phyloP scores from a whole-genome alignment of 2,113 vertebrate genomes.

The Oxyruncus cristatus region DNA sequence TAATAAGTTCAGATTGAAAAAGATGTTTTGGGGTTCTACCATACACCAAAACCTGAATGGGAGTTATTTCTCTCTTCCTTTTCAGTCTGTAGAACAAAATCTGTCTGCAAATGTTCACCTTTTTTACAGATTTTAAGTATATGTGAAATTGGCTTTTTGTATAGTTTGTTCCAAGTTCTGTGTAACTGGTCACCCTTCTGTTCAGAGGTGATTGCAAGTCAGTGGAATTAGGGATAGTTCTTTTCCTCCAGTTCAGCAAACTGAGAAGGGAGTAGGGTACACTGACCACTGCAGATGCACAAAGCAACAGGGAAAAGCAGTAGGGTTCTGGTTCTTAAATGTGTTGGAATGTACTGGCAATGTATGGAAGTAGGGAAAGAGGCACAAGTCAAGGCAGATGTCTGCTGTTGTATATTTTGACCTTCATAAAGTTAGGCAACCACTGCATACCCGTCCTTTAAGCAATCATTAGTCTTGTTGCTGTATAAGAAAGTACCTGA shows the following conservation, averaged over 20 bases:
- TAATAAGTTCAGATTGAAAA: not conserved
- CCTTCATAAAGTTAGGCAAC: not conserved
- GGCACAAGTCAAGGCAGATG: not conserved
- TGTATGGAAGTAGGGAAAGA: not conserved
- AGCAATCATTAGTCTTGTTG: not conserved
- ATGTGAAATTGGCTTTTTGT: not conserved
- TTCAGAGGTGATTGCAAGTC: not conserved
- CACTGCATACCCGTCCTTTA: not conserved
- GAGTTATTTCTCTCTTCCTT: not conserved
- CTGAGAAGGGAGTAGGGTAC: not conserved
- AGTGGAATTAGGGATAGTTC: not conserved
- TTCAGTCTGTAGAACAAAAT: not conserved
- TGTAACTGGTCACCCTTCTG: not conserved
- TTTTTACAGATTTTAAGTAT: not conserved
- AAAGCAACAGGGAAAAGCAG: not conserved
- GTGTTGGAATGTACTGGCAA: conserved; percentile 1
- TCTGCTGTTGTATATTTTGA: not conserved
- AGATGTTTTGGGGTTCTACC: not conserved
- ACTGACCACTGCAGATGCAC: not conserved
- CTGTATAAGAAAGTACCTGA: not conserved
- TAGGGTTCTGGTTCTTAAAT: not conserved
- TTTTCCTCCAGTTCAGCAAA: not conserved
- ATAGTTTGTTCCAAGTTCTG: not conserved
- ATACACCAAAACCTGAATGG: not conserved
- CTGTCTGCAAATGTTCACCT: not conserved